Base-by-base conservation (phyloP, 2,888 invertebrate species). In the Coenonympha arcania region DNA sequence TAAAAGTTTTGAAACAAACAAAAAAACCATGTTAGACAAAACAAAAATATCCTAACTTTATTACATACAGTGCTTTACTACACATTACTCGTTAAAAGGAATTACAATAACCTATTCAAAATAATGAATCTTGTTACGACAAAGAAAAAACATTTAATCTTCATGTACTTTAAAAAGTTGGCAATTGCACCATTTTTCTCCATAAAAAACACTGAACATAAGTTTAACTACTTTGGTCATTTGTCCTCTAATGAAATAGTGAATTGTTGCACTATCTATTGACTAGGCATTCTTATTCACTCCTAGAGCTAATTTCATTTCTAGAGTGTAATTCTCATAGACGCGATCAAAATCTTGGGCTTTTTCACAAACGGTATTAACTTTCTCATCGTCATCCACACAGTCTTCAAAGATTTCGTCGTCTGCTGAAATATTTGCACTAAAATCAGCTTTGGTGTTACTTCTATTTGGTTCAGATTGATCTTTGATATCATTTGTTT, bases 371-470 rank as follows among this genome's bases (percentile, higher is more conserved):
- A 39, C 47, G 1, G 37, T 15, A 26, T 55, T 31, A 8, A 6
- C 15, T 11, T n/a, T n/a, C n/a, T n/a, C n/a, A n/a, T 13, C n/a
- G 45, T 70, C 70, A 34, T 76, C 79, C 2, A 74, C 60, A 43
- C 82, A 82, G 61, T 85, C 83, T 59, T 80, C 80, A 51, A 81
- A 83, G 0, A 73, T 54, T 13, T 81, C 80, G 16, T 76, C 73
- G 0, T 64, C 67, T 4, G 46, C 53, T 2, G 66, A 65, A 2
- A 48, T 34, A 48, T 58, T 46, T n/a, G 33, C 43, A 18, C 30
- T 34, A 24, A 55, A 48, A 37, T 52, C 55, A 9, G 11, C 53
- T 8, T n/a, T 42, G 9, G 50, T 45, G 19, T 51, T 43, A 31
- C 19, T 45, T 4, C 47, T 33, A 4, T 5, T 24, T 13, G 15